Evolutionary conservation across 2,113 vertebrate species (phyloP).

Genomic region (Acinonyx jubatus): DNA sequence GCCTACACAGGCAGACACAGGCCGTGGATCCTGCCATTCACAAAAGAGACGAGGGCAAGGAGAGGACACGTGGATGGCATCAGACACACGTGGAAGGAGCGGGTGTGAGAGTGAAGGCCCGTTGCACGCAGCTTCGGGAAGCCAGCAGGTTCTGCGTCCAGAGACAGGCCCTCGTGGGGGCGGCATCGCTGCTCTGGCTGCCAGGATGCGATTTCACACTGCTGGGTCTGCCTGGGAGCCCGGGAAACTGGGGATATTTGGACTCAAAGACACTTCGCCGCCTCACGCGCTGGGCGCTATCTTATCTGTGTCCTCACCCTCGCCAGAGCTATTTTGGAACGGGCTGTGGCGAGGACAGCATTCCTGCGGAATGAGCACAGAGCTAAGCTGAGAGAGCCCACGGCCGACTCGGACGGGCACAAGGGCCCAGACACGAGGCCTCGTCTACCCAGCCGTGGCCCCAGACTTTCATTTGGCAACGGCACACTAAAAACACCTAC

Average conservation of each 20-base stretch:
- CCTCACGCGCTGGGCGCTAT: conserved; percentile 69
- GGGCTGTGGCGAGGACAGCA: conserved; percentile 78
- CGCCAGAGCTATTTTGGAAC: conserved; percentile 73
- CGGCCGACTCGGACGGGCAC: background rate
- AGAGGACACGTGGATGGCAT: rapidly evolving
- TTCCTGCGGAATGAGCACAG: conserved; percentile 85
- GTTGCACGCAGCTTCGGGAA: rapidly evolving
- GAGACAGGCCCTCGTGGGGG: too few species aligned
- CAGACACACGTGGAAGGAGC: background rate
- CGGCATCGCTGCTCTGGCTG: background rate
- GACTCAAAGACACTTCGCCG: conserved; percentile 69
- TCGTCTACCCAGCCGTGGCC: conserved; percentile 39
- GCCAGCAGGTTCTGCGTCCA: too few species aligned
- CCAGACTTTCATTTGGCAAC: background rate
- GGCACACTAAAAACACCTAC: background rate
- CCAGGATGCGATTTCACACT: background rate
- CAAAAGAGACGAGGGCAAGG: background rate
- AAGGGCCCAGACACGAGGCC: conserved; percentile 26
- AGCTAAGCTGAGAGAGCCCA: conserved; percentile 88
- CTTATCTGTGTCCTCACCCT: conserved; percentile 80
- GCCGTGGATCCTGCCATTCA: background rate
- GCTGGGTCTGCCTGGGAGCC: background rate
- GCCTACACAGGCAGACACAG: background rate
- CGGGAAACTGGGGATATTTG: conserved; percentile 48
- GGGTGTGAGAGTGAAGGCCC: rapidly evolving